These are phyloP conservation scores for Gonioctena quinquepunctata DNA, from an alignment of 1,140 invertebrate species.

Conservation along the genomic window DNA sequence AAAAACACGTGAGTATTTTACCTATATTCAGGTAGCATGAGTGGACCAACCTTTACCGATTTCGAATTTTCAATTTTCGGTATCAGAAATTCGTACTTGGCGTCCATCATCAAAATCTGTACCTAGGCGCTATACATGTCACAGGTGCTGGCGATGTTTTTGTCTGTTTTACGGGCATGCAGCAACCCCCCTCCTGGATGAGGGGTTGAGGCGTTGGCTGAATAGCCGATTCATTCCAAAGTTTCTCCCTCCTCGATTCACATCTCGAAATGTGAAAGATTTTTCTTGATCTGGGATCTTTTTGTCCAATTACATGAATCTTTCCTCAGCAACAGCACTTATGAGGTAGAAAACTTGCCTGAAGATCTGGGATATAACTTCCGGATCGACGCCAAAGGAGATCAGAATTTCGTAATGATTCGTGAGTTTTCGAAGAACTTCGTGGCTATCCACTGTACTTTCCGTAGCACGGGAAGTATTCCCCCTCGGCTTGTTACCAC, in stretches of 20 bases:
- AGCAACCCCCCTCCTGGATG: conserved; percentile 94
- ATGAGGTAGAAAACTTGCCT: conserved; percentile 90
- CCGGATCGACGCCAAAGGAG: conserved; percentile 66
- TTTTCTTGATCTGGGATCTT: conserved; percentile 95
- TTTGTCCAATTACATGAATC: conserved; percentile 98
- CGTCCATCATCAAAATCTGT: conserved; percentile 79
- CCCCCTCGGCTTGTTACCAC: conserved; percentile 60
- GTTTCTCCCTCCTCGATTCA: conserved; percentile 86
- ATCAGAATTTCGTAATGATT: conserved; percentile 50
- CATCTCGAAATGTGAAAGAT: conserved; percentile 91
- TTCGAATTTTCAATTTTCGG: too few species aligned
- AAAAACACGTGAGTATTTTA: too few species aligned
- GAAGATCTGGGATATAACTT: conserved; percentile 64
- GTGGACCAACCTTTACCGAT: too few species aligned
- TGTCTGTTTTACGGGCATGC: conserved; percentile 84
- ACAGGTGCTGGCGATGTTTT: conserved; percentile 86
- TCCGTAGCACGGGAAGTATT: conserved; percentile 34
- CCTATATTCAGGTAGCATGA: too few species aligned
- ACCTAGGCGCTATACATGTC: conserved; percentile 90
- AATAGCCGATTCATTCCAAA: too few species aligned
- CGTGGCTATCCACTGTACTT: conserved; percentile 49
- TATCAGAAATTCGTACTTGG: conserved; percentile 82
- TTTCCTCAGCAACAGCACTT: conserved; percentile 88
- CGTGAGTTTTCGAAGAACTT: conserved; percentile 52
- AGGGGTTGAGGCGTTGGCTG: conserved; percentile 81